Conservation (phyloP, 2,888 invertebrate species). For the Eumacrocentrus americanus region DNA sequence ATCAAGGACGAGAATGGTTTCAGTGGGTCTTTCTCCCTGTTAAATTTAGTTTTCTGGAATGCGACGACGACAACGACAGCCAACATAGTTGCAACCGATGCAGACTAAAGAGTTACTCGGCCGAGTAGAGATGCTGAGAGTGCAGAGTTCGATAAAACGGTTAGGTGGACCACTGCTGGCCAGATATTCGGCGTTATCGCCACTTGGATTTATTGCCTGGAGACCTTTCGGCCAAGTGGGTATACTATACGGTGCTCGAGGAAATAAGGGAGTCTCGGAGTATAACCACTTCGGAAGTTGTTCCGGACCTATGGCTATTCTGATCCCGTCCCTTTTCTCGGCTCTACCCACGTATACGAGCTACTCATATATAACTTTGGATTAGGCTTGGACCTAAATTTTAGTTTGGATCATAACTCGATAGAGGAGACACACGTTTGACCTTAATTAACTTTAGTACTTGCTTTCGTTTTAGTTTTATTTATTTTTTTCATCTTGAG, state of each 20-base stretch:
- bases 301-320: not conserved
- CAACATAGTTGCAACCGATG: slow-evolving; percentile 14
- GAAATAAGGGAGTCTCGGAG: not conserved
- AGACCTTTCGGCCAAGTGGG: slow-evolving; percentile 10
- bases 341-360: not conserved
- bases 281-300: not conserved
- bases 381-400: not conserved
- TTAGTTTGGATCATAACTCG: not conserved
- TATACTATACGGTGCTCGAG: not conserved
- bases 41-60: slow-evolving; percentile 11
- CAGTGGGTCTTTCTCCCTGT: no score
- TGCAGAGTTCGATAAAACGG: slow-evolving; percentile 19
- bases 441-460: not conserved
- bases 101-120: slow-evolving; percentile 7
- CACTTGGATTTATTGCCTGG: slow-evolving; percentile 14
- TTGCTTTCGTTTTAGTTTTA: not conserved
- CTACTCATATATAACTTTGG: not conserved
- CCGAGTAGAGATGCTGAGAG: slow-evolving; percentile 17
- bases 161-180: slow-evolving; percentile 7
- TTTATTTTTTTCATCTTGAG: not conserved
- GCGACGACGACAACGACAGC: slow-evolving; percentile 2
- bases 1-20: slow-evolving; percentile 12
- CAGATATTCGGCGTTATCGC: slow-evolving; percentile 21
- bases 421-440: not conserved
- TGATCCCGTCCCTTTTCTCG: not conserved